Percentiles rank a stretch among this genome's conserved stretches.
Evolutionary conservation across 1,140 invertebrate genomes (phyloP).

Genomic region (Drosophila prosaltans): DNA sequence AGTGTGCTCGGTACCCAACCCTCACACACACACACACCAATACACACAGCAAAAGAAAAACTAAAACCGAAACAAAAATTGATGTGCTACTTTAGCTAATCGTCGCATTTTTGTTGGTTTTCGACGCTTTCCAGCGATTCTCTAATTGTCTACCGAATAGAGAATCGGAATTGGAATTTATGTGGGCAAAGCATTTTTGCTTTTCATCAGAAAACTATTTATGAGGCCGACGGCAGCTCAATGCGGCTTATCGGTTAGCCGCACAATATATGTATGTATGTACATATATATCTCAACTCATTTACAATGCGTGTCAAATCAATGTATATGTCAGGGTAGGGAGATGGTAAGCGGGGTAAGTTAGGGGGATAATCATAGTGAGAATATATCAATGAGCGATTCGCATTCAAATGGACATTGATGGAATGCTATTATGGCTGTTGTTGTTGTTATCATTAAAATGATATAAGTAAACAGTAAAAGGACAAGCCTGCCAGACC

Average conservation of each 20-base stretch:
- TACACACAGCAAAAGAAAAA: conserved; percentile 10
- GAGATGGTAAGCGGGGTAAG: not conserved
- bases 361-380: not conserved
- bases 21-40: conserved; percentile 24
- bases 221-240: conserved; percentile 40
- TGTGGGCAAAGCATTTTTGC: conserved; percentile 30
- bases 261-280: conserved; percentile 11
- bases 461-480: conserved; percentile 29
- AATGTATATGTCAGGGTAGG: not conserved
- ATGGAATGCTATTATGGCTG: conserved; percentile 30
- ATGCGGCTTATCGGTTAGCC: conserved; percentile 34
- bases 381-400: conserved; percentile 1
- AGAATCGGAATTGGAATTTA: conserved; percentile 45
- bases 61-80: conserved; percentile 52
- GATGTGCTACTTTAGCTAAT: conserved; percentile 69
- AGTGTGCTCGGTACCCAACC: not conserved
- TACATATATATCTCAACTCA: conserved; percentile 48
- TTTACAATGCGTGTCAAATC: conserved; percentile 66
- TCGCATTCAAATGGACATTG: conserved; percentile 10
- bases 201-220: conserved; percentile 37
- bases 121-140: conserved; percentile 19
- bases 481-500: not conserved
- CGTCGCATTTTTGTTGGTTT: conserved; percentile 45
- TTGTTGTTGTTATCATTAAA: conserved; percentile 54
- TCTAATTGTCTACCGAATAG: conserved; percentile 48